Evolutionary conservation across 2,113 vertebrate genomes (phyloP), one percentile per base, ranked within the genome.

Genomic region (Ctenodactylus gundi): DNA sequence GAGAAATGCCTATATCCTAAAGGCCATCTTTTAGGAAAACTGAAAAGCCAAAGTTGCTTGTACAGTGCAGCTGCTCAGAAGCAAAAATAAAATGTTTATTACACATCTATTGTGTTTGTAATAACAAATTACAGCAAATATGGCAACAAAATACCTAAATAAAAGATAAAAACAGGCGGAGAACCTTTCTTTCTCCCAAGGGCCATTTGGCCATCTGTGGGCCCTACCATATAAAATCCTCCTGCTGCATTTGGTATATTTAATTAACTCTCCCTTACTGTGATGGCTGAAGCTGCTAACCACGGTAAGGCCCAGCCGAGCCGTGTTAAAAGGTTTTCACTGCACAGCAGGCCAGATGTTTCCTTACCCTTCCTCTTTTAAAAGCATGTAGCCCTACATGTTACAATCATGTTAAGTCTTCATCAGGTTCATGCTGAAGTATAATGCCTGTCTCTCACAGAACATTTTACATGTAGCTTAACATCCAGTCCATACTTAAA

Each of bases 161-260:
- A 89, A 68, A 94, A 68, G 21, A 49, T 44, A 70, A 91, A 78
- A 88, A 58, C 31, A 73, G 76, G n/a, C n/a, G n/a, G n/a, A n/a
- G n/a, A n/a, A n/a, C n/a, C n/a, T n/a, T n/a, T n/a, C n/a, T n/a
- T n/a, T n/a, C n/a, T n/a, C n/a, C n/a, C n/a, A n/a, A n/a, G n/a
- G n/a, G n/a, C n/a, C n/a, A n/a, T n/a, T n/a, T n/a, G n/a, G n/a
- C n/a, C n/a, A n/a, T n/a, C n/a, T n/a, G n/a, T n/a, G n/a, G n/a
- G n/a, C n/a, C n/a, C n/a, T n/a, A n/a, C n/a, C n/a, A n/a, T n/a
- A n/a, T n/a, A n/a, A n/a, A n/a, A n/a, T n/a, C n/a, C n/a, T n/a
- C n/a, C n/a, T n/a, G n/a, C n/a, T n/a, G n/a, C n/a, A n/a, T n/a
- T n/a, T n/a, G n/a, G n/a, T n/a, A n/a, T n/a, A n/a, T n/a, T n/a